These are phyloP conservation scores for Fopius arisanus DNA, from an alignment of 1,140 invertebrate genomes.

Conservation along the genomic window DNA sequence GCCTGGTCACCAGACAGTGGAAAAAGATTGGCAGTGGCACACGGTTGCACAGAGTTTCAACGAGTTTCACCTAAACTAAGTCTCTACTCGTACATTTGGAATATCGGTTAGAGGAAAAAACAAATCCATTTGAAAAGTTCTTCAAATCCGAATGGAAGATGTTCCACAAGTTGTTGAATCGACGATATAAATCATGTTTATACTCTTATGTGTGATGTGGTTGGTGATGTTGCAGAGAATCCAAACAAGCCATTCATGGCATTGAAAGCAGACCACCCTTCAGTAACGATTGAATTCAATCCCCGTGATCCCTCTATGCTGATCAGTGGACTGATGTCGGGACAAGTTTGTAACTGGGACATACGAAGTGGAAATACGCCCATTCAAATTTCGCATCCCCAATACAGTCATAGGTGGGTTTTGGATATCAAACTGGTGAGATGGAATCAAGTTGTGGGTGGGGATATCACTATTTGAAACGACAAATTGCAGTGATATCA, in stretches of 20 bases:
- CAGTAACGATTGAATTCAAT: constrained; percentile 89
- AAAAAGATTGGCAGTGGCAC: constrained; percentile 82
- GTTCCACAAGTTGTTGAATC: not conserved
- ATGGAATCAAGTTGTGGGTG: not conserved
- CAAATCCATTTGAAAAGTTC: not conserved
- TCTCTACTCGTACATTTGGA: constrained; percentile 87
- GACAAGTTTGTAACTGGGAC: constrained; percentile 87
- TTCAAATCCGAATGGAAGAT: not conserved
- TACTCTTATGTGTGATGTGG: not conserved
- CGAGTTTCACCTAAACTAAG: constrained; percentile 44
- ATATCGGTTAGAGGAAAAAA: constrained; percentile 71
- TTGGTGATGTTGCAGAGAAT: constrained; percentile 72
- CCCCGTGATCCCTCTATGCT: constrained; percentile 85
- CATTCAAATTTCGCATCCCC: constrained; percentile 58
- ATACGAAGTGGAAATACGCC: constrained; percentile 74
- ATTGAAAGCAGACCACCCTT: constrained; percentile 75
- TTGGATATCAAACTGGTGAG: not conserved
- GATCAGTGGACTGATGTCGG: constrained; percentile 88
- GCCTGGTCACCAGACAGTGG: constrained; percentile 87
- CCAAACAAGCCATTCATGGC: constrained; percentile 82
- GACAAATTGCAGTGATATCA: too few species aligned
- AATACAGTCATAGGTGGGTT: constrained; percentile 48
- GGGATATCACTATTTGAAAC: not conserved
- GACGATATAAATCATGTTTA: not conserved
- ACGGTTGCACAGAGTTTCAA: constrained; percentile 84